Base-by-base conservation (phyloP, 2,113 vertebrate genomes). In the Forbesichthys papilliferus region DNA sequence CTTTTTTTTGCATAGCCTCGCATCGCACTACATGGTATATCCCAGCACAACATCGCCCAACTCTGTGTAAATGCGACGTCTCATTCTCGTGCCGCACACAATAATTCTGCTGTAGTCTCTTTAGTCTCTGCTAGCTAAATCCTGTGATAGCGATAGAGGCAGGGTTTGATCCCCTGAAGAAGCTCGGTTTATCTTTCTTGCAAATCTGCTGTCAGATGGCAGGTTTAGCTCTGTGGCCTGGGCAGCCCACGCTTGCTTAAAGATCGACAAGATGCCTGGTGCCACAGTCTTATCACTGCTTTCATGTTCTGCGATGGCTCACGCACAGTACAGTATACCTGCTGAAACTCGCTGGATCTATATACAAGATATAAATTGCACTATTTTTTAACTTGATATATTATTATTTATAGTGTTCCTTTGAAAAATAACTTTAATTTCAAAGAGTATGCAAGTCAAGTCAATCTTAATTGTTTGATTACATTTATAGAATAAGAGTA, bases 131-230 rank as follows among this genome's bases (percentile, higher is more conserved):
- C 84, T 64, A 86, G 84, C 88, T 91, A 90, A 91, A 90, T 88
- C 89, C 88, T 88, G 87, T 86, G 88, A 90, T 89, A 88, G 87
- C 88, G 88, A 87, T 78, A 68, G 84, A 89, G 86, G 83, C 86
- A 74, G 80, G 78, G 84, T 82, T 79, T 90, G 89, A 92, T 91
- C 88, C 85, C 80, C 83, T 80, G 78, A 78, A 89, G 83, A 86
- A 90, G 90, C 89, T 89, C 81, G 84, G 68, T 91, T 91, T 86
- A 90, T 91, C 89, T 91, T 88, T 90, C 86, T 92, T 91, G 88
- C 89, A 92, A 91, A 92, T 91, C 88, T 90, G 85, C 89, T 89
- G 87, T 88, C 88, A 89, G 81, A 85, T 86, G 84, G 89, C 85
- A 86, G 84, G 80, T 83, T 87, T 88, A 87, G 86, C 84, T 86